phyloP scores from a whole-genome alignment of 1,140 invertebrate species.

The Zaprionus camerounensis region DNA sequence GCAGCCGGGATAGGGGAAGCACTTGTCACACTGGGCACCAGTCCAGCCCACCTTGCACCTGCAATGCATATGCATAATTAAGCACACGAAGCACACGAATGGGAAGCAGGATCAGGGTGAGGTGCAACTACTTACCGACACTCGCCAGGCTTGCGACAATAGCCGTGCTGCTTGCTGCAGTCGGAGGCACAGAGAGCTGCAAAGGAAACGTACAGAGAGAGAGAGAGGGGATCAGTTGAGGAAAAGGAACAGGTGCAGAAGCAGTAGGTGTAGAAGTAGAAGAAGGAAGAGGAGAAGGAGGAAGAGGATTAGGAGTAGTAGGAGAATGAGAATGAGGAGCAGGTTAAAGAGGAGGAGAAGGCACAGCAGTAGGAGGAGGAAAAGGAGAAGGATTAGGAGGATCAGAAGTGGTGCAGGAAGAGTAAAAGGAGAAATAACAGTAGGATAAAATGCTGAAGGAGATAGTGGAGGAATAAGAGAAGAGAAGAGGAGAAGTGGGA shows the following conservation, averaged over 20 bases:
- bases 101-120: too few relatives aligned
- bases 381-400: too few relatives aligned
- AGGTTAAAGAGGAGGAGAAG: too few relatives aligned
- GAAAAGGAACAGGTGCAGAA: too few relatives aligned
- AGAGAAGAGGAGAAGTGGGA: too few relatives aligned
- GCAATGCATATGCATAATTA: slow-evolving; percentile 20
- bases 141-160: slow-evolving; percentile 92
- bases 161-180: slow-evolving; percentile 93
- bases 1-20: slow-evolving; percentile 93
- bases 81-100: not conserved
- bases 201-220: not conserved
- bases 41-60: slow-evolving; percentile 95
- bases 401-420: too few relatives aligned
- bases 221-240: not conserved
- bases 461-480: too few relatives aligned
- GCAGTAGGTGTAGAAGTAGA: not conserved
- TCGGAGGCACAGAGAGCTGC: slow-evolving; percentile 92
- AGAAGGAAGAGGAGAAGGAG: too few relatives aligned
- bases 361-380: too few relatives aligned
- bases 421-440: too few relatives aligned
- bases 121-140: slow-evolving; percentile 68
- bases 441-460: too few relatives aligned
- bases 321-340: too few relatives aligned
- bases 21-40: slow-evolving; percentile 91
- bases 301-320: not conserved